Conservation (phyloP, 2,797 vertebrate species). For the Picus viridis region DNA sequence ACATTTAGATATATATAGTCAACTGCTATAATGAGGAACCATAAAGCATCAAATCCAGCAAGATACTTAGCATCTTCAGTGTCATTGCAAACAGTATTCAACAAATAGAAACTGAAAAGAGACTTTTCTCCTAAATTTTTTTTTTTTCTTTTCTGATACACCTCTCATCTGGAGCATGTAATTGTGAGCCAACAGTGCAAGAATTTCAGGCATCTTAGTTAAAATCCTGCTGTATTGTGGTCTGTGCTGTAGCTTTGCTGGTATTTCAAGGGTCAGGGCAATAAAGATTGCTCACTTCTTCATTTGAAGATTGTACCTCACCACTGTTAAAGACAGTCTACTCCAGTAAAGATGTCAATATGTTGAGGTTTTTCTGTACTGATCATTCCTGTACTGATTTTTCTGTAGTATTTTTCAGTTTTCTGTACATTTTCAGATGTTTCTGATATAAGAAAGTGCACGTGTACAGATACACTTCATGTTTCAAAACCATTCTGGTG, state of each 20-base stretch:
- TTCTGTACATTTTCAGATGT: no score
- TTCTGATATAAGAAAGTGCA: not conserved
- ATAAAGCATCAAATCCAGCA: constrained; percentile 9
- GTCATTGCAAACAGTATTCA: not conserved
- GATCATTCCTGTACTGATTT: no score
- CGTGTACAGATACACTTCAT: not conserved
- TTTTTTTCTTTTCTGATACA: not conserved
- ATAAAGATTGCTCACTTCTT: not conserved
- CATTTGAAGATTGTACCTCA: not conserved
- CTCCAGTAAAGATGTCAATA: not conserved
- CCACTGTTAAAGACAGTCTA: not conserved
- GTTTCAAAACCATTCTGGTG: not conserved
- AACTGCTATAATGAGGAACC: not conserved
- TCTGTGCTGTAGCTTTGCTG: not conserved
- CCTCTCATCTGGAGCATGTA: not conserved
- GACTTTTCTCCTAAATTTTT: not conserved
- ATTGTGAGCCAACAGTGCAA: not conserved
- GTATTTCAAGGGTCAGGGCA: not conserved
- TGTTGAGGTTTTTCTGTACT: not conserved
- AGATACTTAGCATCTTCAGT: not conserved
- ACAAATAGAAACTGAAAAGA: not conserved
- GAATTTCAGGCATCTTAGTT: not conserved
- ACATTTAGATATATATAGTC: not conserved
- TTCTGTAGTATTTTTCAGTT: no score
- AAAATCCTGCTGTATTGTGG: not conserved